phyloP scores from a whole-genome alignment of 2,113 vertebrate genomes.

The Mionectes macconnelli region DNA sequence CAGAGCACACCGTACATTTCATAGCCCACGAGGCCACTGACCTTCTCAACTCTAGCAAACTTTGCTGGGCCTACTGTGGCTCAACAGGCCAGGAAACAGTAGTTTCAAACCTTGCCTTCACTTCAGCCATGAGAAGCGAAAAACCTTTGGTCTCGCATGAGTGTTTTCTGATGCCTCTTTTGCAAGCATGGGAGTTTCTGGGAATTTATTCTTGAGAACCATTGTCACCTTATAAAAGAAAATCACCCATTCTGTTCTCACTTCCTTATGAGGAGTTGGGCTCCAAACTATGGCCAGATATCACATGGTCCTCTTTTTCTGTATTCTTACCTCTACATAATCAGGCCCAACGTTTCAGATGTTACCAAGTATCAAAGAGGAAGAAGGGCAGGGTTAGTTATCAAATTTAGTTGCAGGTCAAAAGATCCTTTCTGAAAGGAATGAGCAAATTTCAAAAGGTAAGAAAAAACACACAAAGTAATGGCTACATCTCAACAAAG shows the following conservation, averaged over 20 bases:
- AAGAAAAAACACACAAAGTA: not conserved
- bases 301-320: not conserved
- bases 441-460: not conserved
- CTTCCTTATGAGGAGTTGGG: not conserved
- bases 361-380: not conserved
- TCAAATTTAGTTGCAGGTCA: not conserved
- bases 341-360: not conserved
- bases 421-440: not conserved
- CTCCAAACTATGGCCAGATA: not conserved
- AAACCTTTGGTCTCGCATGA: not conserved
- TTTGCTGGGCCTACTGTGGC: not conserved
- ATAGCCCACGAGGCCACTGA: not conserved
- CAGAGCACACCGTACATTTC: not conserved
- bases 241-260: not conserved
- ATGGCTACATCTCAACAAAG: not conserved
- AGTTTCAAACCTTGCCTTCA: not conserved
- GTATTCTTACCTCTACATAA: not conserved
- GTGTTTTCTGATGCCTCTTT: not conserved
- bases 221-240: not conserved
- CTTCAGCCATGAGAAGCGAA: not conserved
- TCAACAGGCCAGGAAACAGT: not conserved
- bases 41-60: not conserved
- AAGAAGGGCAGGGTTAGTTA: not conserved
- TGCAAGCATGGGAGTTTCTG: not conserved
- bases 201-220: not conserved